Conservation (phyloP, 2,113 vertebrate species). For the Pseudorasbora parva region DNA sequence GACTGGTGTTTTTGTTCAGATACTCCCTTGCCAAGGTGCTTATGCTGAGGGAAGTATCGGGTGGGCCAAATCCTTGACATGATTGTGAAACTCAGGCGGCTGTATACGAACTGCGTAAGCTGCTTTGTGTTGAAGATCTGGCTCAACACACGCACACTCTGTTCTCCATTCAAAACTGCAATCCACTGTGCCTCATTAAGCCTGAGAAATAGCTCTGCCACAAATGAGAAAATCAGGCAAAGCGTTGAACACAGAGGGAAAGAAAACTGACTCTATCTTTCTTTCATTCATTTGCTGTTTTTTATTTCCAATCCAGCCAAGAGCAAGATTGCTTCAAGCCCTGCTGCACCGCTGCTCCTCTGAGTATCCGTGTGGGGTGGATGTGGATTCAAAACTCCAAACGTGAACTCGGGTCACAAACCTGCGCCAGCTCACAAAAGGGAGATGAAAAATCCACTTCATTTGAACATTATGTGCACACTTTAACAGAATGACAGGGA, state of each 20-base stretch:
- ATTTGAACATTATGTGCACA: not conserved
- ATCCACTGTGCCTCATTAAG: slow-evolving; percentile 36
- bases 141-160: not conserved
- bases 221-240: slow-evolving; percentile 31
- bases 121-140: slow-evolving; percentile 32
- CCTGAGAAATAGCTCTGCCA: not conserved
- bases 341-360: not conserved
- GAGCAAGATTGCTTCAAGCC: slow-evolving; percentile 29
- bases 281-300: slow-evolving; percentile 30
- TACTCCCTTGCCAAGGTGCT: slow-evolving; percentile 33
- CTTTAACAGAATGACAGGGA: not conserved
- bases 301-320: not conserved
- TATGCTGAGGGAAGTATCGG: slow-evolving; percentile 12
- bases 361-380: slow-evolving; percentile 1
- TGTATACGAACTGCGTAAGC: not conserved
- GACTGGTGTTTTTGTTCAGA: slow-evolving; percentile 28
- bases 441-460: not conserved
- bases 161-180: not conserved
- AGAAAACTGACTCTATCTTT: not conserved
- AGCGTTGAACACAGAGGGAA: slow-evolving; percentile 3
- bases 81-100: slow-evolving; percentile 32
- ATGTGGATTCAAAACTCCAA: slow-evolving; percentile 15
- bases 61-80: slow-evolving; percentile 17
- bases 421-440: slow-evolving; percentile 14
- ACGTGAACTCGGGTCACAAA: slow-evolving; percentile 3